A percentile compares a stretch with the other conserved stretches of the same genome.
These are phyloP conservation scores for Forbesichthys papilliferus DNA, from an alignment of 2,113 vertebrate genomes.

Conservation along the genomic window DNA sequence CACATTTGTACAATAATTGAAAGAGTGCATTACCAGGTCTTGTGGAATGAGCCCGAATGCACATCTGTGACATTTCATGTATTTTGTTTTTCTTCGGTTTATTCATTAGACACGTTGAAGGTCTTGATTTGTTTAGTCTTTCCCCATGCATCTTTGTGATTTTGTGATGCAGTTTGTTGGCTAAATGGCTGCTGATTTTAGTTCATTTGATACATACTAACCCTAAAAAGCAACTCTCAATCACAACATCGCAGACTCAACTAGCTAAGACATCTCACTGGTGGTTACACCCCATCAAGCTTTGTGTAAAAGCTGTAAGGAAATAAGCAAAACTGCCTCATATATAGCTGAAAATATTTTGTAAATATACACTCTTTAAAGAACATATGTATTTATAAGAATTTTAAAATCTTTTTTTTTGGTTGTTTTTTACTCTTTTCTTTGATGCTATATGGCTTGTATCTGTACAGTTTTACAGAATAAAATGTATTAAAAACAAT, in stretches of 20 bases:
- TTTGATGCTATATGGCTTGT: constrained; percentile 70
- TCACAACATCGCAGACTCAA: constrained; percentile 3
- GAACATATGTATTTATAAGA: constrained; percentile 88
- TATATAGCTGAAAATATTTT: constrained; percentile 75
- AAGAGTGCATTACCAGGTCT: not conserved
- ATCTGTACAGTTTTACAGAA: constrained; percentile 86
- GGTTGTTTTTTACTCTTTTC: constrained; percentile 77
- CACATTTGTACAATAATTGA: not conserved
- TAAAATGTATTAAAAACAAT: constrained; percentile 74
- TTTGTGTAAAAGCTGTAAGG: constrained; percentile 53
- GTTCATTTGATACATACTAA: not conserved
- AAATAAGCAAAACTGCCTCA: constrained; percentile 53
- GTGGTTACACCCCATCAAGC: not conserved
- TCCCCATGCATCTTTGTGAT: not conserved
- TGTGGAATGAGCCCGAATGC: constrained; percentile 1
- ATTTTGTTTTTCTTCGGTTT: not conserved
- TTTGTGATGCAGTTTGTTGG: not conserved
- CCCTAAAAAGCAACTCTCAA: not conserved
- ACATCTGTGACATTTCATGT: constrained; percentile 1
- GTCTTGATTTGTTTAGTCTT: not conserved
- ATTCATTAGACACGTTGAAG: constrained; percentile 2
- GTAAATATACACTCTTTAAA: constrained; percentile 84
- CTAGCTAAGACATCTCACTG: constrained; percentile 1
- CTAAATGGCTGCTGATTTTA: constrained; percentile 4
- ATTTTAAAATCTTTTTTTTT: constrained; percentile 56